Conservation (phyloP, 2,113 vertebrate genomes). For the Taxidea taxus region DNA sequence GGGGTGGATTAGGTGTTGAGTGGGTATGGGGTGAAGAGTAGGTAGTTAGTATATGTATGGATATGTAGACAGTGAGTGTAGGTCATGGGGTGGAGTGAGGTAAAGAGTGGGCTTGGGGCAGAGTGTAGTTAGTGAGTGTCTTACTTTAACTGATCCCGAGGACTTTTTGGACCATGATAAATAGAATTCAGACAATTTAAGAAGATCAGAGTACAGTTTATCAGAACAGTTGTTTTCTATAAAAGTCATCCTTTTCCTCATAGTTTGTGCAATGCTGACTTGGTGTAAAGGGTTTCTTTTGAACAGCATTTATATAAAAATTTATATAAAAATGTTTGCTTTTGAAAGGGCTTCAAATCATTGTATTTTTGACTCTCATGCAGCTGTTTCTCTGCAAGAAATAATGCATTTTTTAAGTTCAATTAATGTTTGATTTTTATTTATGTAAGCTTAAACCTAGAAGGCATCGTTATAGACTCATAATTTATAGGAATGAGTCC, state of each 20-base stretch:
- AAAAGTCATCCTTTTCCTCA: neutral
- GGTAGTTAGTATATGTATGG: no score
- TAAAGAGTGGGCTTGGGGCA: neutral
- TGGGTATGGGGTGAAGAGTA: neutral
- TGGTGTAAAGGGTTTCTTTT: neutral
- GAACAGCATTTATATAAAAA: neutral
- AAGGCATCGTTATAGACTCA: neutral
- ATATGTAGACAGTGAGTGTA: neutral
- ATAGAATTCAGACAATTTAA: neutral
- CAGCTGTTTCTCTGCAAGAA: neutral
- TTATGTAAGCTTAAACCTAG: neutral
- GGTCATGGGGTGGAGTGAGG: neutral
- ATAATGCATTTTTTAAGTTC: neutral
- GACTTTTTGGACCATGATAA: neutral
- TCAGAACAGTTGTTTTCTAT: no score
- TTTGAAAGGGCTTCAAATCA: neutral
- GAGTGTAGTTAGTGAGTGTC: neutral
- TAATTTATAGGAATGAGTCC: neutral
- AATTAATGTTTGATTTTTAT: neutral
- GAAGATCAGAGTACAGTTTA: neutral
- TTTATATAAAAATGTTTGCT: neutral
- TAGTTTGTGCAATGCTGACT: neutral
- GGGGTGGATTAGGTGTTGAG: neutral
- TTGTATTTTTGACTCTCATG: neutral
- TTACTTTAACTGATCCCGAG: neutral